These are phyloP conservation scores for Eristalis intricaria DNA, from an alignment of 2,888 invertebrate genomes.

Conservation along the genomic window DNA sequence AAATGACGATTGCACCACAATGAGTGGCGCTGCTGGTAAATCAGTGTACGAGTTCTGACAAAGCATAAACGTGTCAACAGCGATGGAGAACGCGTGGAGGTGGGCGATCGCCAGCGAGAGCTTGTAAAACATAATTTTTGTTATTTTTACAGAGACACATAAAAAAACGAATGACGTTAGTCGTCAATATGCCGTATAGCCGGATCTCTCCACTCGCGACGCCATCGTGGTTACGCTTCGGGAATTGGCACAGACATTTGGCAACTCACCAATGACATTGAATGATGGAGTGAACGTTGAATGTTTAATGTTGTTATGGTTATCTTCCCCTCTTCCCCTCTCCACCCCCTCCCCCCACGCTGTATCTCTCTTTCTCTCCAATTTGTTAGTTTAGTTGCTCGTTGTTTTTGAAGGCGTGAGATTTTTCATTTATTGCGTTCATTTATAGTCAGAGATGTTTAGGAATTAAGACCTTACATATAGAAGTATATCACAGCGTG, in stretches of 20 bases:
- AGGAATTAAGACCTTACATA: background rate
- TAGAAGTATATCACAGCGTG: background rate
- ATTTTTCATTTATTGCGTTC: constrained; percentile 10
- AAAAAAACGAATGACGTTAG: constrained; percentile 35
- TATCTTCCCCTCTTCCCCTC: background rate
- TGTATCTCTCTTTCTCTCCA: too few species aligned
- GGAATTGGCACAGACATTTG: constrained; percentile 59
- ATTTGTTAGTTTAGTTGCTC: background rate
- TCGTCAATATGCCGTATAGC: background rate
- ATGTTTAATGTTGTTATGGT: constrained; percentile 19
- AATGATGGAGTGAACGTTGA: constrained; percentile 53
- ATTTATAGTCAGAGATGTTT: constrained; percentile 18
- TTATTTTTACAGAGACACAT: background rate
- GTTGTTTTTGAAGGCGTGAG: constrained; percentile 7
- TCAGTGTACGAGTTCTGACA: constrained; percentile 21
- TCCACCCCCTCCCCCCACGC: too few species aligned
- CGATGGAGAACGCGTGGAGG: background rate
- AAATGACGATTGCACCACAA: constrained; percentile 31
- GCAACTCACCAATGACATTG: constrained; percentile 68
- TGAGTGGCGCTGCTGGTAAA: background rate
- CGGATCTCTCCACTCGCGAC: constrained; percentile 22
- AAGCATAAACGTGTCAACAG: constrained; percentile 8
- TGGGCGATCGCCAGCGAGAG: background rate
- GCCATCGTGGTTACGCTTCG: constrained; percentile 26
- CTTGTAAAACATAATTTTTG: background rate